Conservation (phyloP, 2,113 vertebrate species). For the Garra rufa region DNA sequence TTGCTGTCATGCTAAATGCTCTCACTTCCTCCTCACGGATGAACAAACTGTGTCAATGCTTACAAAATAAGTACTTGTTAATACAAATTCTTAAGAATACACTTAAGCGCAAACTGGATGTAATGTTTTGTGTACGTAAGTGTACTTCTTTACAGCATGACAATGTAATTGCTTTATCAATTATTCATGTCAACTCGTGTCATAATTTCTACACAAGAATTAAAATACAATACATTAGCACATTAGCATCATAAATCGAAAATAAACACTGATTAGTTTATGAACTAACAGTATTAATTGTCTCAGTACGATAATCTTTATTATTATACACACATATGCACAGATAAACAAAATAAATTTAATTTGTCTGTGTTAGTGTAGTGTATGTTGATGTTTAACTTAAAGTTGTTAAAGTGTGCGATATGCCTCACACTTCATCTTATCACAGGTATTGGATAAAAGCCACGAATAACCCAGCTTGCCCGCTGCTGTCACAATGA, state of each 20-base stretch:
- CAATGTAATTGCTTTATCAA: background rate
- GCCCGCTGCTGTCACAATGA: constrained; percentile 11
- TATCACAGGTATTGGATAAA: constrained; percentile 9
- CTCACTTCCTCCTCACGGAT: background rate
- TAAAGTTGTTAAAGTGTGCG: constrained; percentile 21
- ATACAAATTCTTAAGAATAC: background rate
- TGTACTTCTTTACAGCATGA: background rate
- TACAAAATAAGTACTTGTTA: background rate
- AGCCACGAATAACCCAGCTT: constrained; percentile 22
- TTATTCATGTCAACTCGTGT: background rate
- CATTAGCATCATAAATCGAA: background rate
- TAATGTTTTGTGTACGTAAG: background rate
- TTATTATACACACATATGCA: background rate
- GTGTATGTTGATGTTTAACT: background rate
- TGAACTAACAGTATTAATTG: background rate
- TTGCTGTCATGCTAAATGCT: background rate
- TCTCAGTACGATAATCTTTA: constrained; percentile 26
- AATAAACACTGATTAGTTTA: background rate
- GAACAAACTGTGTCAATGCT: background rate
- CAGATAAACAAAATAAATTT: background rate
- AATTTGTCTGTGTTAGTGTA: constrained; percentile 19
- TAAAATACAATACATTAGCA: background rate
- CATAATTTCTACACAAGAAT: too few relatives aligned
- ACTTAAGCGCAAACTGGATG: background rate
- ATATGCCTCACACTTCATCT: constrained; percentile 21